Evolutionary conservation across 2,797 vertebrate species (phyloP), one percentile per base, ranked within the genome.

Genomic region (Mastacembelus armatus): DNA sequence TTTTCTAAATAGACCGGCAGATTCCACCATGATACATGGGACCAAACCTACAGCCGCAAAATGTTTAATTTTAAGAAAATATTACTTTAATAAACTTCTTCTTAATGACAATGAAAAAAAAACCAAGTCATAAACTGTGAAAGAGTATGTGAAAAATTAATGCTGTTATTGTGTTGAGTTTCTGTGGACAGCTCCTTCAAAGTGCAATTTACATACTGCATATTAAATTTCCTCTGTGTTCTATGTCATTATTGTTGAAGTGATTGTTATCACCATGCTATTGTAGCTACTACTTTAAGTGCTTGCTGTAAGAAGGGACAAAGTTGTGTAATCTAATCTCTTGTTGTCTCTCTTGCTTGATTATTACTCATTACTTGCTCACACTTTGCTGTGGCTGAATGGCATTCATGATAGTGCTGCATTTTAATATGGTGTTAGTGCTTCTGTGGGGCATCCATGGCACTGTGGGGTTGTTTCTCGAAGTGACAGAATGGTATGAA

Each of bases 221-320:
- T 72, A 67, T 66, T 24, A 24, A 65, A 35, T 22, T 43, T 63
- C 66, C 57, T 40, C 50, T 59, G 76, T 50, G 56, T 48, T 40
- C 74, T 39, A 57, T 57, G 35, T 70, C 32, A 51, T 73, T 48
- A 70, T 19, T 50, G 62, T 16, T 67, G 45, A 66, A 82, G 66
- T 49, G 64, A 16, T 22, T 63, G 78, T 81, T 59, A 68, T 70
- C 51, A 72, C 55, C 40, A 30, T 30, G 63, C 29, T 51, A 71
- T 52, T 51, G 48, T 19, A 69, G 47, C 49, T 39, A 60, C 69
- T 49, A 66, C 51, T 52, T n/a, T 51, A 35, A 49, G 35, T 55
- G 66, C 45, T 58, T 68, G 78, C 57, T 65, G 49, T 40, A 38
- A 56, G 14, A 47, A 58, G 29, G 39, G 30, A 9, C 24, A 61